These are phyloP conservation scores for Phyllostomus discolor DNA, from an alignment of 2,113 vertebrate species.

Conservation along the genomic window DNA sequence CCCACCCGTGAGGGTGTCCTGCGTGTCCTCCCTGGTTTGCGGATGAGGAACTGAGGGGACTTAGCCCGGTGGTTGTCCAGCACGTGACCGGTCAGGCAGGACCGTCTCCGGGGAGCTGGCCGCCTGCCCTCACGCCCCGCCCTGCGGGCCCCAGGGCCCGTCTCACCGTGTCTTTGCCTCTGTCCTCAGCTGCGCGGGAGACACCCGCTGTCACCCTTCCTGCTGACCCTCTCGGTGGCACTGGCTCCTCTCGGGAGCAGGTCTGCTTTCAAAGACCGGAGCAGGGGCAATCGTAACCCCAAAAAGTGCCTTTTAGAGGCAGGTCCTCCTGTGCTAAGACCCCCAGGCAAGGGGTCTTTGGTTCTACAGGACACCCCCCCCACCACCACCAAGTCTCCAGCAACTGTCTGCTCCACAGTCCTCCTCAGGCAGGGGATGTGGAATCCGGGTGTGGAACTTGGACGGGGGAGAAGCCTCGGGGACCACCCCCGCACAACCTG, in stretches of 20 bases:
- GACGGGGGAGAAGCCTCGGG: too few species aligned
- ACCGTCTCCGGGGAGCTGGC: rapidly evolving
- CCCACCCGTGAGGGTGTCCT: neutral
- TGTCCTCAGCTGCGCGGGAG: neutral
- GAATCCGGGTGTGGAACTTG: neutral
- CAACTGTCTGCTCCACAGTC: rapidly evolving
- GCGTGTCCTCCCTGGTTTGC: rapidly evolving
- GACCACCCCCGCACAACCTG: rapidly evolving
- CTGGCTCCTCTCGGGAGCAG: neutral
- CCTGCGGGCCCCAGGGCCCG: rapidly evolving
- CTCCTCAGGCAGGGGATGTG: rapidly evolving
- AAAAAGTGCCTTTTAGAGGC: rapidly evolving
- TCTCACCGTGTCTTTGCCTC: neutral
- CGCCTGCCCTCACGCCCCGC: rapidly evolving
- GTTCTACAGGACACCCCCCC: rapidly evolving
- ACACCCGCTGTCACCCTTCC: rapidly evolving
- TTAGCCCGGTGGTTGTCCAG: rapidly evolving
- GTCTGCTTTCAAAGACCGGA: neutral
- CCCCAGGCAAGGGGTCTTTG: rapidly evolving
- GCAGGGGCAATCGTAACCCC: too few species aligned
- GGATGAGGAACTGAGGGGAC: neutral
- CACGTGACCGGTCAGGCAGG: neutral
- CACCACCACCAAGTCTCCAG: rapidly evolving
- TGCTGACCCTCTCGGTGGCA: rapidly evolving
- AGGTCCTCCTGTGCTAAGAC: rapidly evolving